Conservation (phyloP, 2,797 vertebrate species). For the Lepilemur ruficaudatus region DNA sequence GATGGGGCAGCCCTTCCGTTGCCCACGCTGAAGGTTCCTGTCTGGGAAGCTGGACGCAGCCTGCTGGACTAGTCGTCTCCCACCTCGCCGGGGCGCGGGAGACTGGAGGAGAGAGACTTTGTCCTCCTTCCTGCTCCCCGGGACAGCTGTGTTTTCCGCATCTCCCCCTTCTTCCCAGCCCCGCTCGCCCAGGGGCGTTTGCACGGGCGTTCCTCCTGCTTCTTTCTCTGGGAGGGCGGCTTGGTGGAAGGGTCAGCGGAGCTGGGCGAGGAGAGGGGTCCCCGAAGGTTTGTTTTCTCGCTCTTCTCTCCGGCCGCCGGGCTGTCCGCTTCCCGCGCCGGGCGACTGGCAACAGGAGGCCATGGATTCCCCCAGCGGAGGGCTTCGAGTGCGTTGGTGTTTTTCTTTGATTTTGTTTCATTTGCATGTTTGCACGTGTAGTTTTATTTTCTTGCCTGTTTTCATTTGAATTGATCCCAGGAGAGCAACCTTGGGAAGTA, state of each 20-base stretch:
- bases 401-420: neutral
- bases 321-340: neutral
- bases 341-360: constrained; percentile 63
- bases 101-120: constrained; percentile 66
- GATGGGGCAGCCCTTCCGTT: neutral
- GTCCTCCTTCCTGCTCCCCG: constrained; percentile 31
- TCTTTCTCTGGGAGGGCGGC: neutral
- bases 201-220: neutral
- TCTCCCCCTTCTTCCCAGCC: neutral
- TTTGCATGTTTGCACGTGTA: constrained; percentile 55
- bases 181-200: neutral
- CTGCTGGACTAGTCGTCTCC: neutral
- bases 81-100: neutral
- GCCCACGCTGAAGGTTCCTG: neutral
- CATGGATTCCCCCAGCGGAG: neutral
- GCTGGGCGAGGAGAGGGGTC: neutral
- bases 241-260: neutral
- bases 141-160: neutral
- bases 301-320: neutral
- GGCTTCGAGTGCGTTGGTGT: neutral
- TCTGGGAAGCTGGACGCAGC: neutral
- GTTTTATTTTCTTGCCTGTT: constrained; percentile 27
- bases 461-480: neutral
- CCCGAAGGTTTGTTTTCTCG: constrained; percentile 4
- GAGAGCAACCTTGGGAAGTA: constrained; percentile 29